Percentiles rank a stretch among this genome's conserved stretches.
Conservation (phyloP, 2,888 invertebrate species). For the Clivina fossor region DNA sequence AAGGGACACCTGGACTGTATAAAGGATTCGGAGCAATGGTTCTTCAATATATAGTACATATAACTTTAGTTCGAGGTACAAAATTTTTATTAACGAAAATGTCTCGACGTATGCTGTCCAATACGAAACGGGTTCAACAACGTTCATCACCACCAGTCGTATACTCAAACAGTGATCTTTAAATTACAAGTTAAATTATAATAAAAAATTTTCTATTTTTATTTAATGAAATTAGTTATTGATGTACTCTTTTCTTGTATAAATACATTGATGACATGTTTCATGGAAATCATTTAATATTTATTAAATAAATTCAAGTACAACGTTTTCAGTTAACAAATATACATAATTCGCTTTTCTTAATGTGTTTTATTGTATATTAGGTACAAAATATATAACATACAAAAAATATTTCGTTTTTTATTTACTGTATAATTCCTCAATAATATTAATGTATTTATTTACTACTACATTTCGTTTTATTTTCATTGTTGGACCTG, state of each 20-base stretch:
- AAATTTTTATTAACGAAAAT: constrained; percentile 70
- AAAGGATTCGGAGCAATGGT: constrained; percentile 97
- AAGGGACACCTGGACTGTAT: constrained; percentile 86
- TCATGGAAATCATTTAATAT: too few species aligned
- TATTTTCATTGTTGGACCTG: constrained; percentile 87
- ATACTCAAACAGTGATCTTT: constrained; percentile 25
- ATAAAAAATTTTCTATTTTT: too few species aligned
- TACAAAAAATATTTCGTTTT: too few species aligned
- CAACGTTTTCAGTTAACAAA: too few species aligned
- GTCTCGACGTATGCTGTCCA: constrained; percentile 55
- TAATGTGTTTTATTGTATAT: too few species aligned
- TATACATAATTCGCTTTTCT: too few species aligned
- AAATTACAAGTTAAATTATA: too few species aligned
- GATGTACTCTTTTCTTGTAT: too few species aligned
- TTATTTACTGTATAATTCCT: constrained; percentile 83
- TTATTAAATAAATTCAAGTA: too few species aligned
- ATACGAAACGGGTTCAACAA: constrained; percentile 26
- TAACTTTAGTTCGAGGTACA: constrained; percentile 76
- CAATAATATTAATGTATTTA: constrained; percentile 77
- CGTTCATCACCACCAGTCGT: constrained; percentile 26
- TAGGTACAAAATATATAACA: too few species aligned
- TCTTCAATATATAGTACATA: constrained; percentile 85
- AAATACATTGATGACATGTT: too few species aligned
- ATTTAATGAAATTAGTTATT: too few species aligned
- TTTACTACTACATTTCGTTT: constrained; percentile 75